Evolutionary conservation across 2,797 vertebrate genomes (phyloP), one percentile per base, ranked within the genome.

Genomic region (Halcyon badia): DNA sequence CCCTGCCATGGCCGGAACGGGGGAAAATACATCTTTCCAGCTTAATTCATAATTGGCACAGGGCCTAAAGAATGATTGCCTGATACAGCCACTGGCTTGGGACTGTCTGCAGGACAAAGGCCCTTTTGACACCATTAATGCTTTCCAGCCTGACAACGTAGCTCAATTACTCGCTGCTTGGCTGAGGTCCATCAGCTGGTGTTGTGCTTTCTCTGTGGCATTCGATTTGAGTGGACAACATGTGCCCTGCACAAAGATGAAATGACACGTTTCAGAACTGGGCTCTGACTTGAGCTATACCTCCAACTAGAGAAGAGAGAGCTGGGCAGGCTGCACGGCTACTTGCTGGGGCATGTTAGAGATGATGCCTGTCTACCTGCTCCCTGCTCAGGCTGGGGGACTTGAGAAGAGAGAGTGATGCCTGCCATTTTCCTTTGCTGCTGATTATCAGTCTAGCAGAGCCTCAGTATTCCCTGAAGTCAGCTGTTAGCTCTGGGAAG

Each of bases 21-120:
- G 39, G 52, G 39, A 83, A 87, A 91, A 88, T 10, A 33, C n/a
- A 91, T 66, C 49, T 88, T 82, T 93, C 46, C 70, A 90, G 62
- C 33, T 75, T 86, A 42, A 81, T 81, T 86, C 68, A 17, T 71
- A 89, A 69, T 35, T 88, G 84, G 68, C 92, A 81, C 26, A 46
- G 48, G 37, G 82, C 82, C 91, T 58, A 54, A 75, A 79, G 61
- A 89, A 90, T n/a, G 58, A 76, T n/a, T 70, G 54, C 25, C 42
- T 66, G 66, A 81, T 65, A 89, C 44, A 92, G 72, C 61, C 61
- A 54, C 37, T 73, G 85, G 46, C 49, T 37, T 72, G 58, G 10
- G 65, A 79, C 51, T 6, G 1, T 56, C 85, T 60, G 11, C 0
- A 70, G 79, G 77, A 95, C 80, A 93, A 96, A 96, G 70, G 35